phyloP scores from a whole-genome alignment of 1,140 invertebrate species.

The Thaumatotibia leucotreta region DNA sequence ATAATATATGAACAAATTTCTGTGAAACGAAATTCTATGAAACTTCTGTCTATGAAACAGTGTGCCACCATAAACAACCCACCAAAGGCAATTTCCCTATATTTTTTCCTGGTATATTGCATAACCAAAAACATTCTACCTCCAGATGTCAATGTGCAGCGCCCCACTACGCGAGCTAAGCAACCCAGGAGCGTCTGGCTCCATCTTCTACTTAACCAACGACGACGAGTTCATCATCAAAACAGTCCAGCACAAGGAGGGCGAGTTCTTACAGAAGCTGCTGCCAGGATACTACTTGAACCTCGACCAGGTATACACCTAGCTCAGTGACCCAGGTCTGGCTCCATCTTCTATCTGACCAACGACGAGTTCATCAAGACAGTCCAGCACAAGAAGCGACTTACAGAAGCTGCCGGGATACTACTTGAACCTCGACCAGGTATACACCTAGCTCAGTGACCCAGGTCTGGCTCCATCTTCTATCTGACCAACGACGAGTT shows the following conservation, averaged over 20 bases:
- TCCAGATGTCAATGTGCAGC: conserved; percentile 97
- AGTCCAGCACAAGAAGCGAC: conserved; percentile 99
- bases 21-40: no score
- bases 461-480: no score
- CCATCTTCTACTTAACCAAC: conserved; percentile 98
- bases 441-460: conserved; percentile 1
- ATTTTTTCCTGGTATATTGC: no score
- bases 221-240: conserved; percentile 99
- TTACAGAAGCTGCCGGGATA: conserved; percentile 94
- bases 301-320: conserved; percentile 80
- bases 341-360: conserved; percentile 94
- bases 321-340: background rate
- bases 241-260: conserved; percentile 99
- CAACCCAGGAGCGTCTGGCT: conserved; percentile 99
- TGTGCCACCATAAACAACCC: no score
- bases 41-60: no score
- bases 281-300: conserved; percentile 96
- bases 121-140: conserved; percentile 9
- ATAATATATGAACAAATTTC: no score
- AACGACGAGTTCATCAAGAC: conserved; percentile 99
- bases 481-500: background rate
- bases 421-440: background rate
- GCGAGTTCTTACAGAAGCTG: conserved; percentile 99
- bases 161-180: conserved; percentile 94
- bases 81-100: no score